Percentiles rank a stretch among this genome's conserved stretches.
Evolutionary conservation across 2,797 vertebrate species (phyloP).

Genomic region (Luscinia luscinia): DNA sequence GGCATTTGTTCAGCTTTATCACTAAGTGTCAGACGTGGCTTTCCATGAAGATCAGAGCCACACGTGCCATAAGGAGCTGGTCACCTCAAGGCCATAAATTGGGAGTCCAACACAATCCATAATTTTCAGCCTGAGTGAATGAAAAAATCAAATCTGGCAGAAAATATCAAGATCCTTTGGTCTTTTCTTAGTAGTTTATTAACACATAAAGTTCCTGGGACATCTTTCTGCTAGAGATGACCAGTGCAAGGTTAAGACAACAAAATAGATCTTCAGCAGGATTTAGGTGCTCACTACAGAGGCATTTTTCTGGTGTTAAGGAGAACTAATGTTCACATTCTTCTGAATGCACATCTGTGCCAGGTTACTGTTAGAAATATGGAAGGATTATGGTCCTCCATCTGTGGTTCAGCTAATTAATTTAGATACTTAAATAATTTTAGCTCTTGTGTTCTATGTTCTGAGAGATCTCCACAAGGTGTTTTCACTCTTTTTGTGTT

Average conservation of each 20-base stretch:
- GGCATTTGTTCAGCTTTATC: neutral
- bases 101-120: neutral
- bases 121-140: neutral
- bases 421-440: neutral
- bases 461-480: neutral
- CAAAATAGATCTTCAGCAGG: neutral
- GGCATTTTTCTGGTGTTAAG: neutral
- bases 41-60: neutral
- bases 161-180: neutral
- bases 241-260: neutral
- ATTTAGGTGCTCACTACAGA: neutral
- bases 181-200: neutral
- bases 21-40: neutral
- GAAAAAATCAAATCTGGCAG: neutral
- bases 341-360: neutral
- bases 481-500: neutral
- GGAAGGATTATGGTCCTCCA: neutral
- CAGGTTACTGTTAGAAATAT: neutral
- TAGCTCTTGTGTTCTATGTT: neutral
- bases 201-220: neutral
- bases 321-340: neutral
- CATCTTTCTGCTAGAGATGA: neutral
- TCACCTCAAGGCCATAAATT: neutral
- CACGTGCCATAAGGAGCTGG: neutral
- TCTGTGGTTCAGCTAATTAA: neutral